Evolutionary conservation across 2,797 vertebrate genomes (phyloP).

Genomic region (Oreochromis grahami): DNA sequence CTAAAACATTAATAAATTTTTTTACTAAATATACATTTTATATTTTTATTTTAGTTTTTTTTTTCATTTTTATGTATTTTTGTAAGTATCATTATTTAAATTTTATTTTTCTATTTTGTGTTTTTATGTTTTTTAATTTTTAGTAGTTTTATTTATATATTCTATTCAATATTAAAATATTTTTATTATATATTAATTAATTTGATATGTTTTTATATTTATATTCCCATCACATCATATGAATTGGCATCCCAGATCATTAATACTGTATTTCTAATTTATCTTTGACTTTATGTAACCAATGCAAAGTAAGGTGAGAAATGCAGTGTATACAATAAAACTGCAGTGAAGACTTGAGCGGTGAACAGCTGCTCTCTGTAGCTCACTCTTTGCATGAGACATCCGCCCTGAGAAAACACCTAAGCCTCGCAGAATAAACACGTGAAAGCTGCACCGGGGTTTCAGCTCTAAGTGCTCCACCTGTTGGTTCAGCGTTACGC

Average conservation of each 20-base stretch:
- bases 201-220: neutral
- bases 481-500: neutral
- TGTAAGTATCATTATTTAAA: neutral
- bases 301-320: neutral
- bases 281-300: neutral
- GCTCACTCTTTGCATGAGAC: neutral
- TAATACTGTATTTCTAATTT: neutral
- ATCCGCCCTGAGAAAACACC: conserved; percentile 14
- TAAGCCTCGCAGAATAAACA: neutral
- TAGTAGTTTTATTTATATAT: neutral
- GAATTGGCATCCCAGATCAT: neutral
- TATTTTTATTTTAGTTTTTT: neutral
- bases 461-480: neutral
- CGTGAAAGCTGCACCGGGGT: neutral
- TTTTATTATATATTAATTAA: neutral
- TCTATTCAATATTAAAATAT: too few species aligned
- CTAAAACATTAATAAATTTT: neutral
- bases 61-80: neutral
- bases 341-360: neutral
- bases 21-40: neutral
- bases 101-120: neutral
- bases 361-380: neutral
- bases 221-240: neutral
- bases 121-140: neutral
- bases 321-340: neutral